Base-by-base conservation (phyloP, 64 coral and sea anemone genomes). In the Acropora yongei region DNA sequence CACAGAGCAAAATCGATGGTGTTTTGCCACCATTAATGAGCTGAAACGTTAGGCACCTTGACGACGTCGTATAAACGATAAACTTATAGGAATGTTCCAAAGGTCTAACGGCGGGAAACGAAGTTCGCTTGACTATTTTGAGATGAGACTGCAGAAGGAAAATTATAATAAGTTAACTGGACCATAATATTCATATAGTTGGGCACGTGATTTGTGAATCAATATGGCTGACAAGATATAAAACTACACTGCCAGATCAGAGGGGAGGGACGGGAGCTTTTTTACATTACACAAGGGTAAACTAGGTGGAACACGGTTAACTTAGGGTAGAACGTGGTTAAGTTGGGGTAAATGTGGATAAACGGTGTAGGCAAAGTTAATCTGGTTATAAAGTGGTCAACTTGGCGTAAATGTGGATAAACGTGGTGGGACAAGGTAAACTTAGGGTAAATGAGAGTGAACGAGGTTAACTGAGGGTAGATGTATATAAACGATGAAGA, bases 81-180 rank as follows among this genome's bases (percentile, higher is more conserved):
- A 89, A 78, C 72, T 48, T 6, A 72, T 80, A 69, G 67, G 17
- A 94, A 84, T 44, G 77, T 94, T 94, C 45, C 79, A 57, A 71
- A 78, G 49, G 74, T 94, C 92, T 90, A 94, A 94, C 92, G 92
- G 92, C 92, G 92, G 92, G 92, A 94, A 90, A 94, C 80, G 76
- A 14, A 88, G 75, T 73, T 94, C 92, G 65, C 83, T 94, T 73
- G 77, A 66, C 83, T 71, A 74, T 14, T 63, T 11, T 94, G 92
- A 87, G 79, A 87, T 79, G 85, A 94, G 83, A 84, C 65, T 85
- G 83, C 74, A 90, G 82, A 90, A 94, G 79, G 83, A 94, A 93
- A 94, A 89, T 90, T 79, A 18, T 57, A 94, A 90, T 94, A 78
- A 83, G 46, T 83, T 72, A 45, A 47, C 69, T 85, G 82, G 82